These are phyloP conservation scores for Willisornis vidua DNA, from an alignment of 2,113 vertebrate genomes.

Conservation along the genomic window DNA sequence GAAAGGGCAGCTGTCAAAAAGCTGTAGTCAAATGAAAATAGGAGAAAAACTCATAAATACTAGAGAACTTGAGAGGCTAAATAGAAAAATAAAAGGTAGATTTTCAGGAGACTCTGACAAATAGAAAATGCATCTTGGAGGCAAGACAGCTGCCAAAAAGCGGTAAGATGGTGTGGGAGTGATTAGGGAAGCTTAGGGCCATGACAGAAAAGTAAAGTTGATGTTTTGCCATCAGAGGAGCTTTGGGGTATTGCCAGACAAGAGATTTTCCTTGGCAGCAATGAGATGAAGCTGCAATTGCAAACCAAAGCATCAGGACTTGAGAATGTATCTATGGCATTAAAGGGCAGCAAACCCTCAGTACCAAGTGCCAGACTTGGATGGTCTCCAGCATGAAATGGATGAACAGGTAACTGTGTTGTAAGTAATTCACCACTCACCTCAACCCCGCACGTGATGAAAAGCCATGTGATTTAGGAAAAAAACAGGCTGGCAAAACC, in stretches of 20 bases:
- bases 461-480: neutral
- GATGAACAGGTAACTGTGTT: neutral
- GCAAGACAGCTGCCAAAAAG: neutral
- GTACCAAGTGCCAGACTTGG: neutral
- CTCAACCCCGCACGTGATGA: accelerated
- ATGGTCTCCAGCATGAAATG: neutral
- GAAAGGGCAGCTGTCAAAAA: neutral
- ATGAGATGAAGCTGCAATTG: neutral
- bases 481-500: neutral
- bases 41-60: neutral
- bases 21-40: neutral
- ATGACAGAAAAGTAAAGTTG: neutral
- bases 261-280: neutral
- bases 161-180: accelerated
- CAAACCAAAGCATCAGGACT: neutral
- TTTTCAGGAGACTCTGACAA: neutral
- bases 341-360: neutral
- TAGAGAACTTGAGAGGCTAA: neutral
- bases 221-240: neutral
- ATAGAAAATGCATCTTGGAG: neutral
- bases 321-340: accelerated
- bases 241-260: neutral
- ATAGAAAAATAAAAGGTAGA: neutral
- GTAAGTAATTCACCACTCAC: neutral
- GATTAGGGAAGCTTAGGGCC: neutral